These are phyloP conservation scores for Sciurus vulgaris DNA, from an alignment of 2,797 vertebrate genomes.

Conservation along the genomic window DNA sequence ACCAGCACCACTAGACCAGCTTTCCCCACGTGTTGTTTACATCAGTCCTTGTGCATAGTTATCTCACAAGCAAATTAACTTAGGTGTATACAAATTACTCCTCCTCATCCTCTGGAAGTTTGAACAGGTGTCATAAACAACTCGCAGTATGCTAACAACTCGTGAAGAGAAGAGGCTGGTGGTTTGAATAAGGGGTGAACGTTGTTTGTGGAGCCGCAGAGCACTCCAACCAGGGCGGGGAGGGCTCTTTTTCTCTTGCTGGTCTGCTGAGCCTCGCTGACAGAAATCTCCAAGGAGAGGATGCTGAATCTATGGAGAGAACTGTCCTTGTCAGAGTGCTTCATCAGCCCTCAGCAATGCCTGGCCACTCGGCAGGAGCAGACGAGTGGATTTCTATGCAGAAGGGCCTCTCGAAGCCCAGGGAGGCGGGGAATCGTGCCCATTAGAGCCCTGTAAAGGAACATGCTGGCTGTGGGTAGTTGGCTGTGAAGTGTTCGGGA, in stretches of 20 bases:
- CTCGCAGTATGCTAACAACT: neutral
- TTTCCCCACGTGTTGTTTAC: neutral
- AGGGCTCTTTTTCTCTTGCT: neutral
- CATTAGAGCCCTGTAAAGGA: neutral
- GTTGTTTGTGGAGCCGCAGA: constrained; percentile 46
- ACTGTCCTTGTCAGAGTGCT: constrained; percentile 74
- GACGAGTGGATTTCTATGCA: neutral
- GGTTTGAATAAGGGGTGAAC: constrained; percentile 62
- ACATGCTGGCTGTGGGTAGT: neutral
- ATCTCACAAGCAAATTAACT: constrained; percentile 70
- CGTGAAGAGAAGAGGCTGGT: neutral
- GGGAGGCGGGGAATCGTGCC: neutral
- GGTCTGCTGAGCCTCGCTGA: constrained; percentile 78
- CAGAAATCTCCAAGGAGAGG: constrained; percentile 79
- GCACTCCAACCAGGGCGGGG: neutral
- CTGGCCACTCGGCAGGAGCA: neutral
- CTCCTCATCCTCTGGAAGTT: constrained; percentile 71
- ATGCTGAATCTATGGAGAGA: constrained; percentile 79
- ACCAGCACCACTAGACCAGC: too few relatives aligned
- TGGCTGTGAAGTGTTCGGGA: neutral
- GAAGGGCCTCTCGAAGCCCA: neutral
- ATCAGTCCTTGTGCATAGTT: neutral
- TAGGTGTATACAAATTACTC: constrained; percentile 65
- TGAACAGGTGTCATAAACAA: constrained; percentile 70
- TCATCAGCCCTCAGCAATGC: constrained; percentile 44